These are phyloP conservation scores for Hemicordylus capensis DNA, from an alignment of 2,113 vertebrate species.

Conservation along the genomic window DNA sequence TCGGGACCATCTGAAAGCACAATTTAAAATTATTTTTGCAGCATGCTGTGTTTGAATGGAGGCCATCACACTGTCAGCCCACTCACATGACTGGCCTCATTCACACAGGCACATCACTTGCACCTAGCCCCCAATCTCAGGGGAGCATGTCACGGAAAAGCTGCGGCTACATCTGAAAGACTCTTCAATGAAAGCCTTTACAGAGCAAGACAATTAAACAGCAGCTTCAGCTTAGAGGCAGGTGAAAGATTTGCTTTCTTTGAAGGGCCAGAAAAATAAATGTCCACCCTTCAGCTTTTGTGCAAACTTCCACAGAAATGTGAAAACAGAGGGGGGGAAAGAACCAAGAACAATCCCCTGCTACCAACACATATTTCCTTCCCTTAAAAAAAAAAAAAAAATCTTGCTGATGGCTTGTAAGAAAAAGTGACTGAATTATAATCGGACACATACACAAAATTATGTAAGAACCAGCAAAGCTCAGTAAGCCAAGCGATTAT, in stretches of 20 bases:
- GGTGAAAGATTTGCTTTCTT: constrained; percentile 6
- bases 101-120: neutral
- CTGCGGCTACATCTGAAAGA: too few relatives aligned
- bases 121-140: neutral
- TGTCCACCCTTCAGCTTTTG: constrained; percentile 20
- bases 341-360: neutral
- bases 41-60: neutral
- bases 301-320: constrained; percentile 19
- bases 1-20: neutral
- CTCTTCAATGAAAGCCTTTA: neutral
- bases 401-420: constrained; percentile 29
- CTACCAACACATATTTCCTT: neutral
- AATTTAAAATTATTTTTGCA: too few relatives aligned
- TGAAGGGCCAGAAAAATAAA: neutral
- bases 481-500: constrained; percentile 54
- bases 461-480: constrained; percentile 64
- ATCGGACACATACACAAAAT: constrained; percentile 47
- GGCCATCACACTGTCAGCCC: neutral
- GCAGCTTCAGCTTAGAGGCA: constrained; percentile 61
- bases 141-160: too few relatives aligned
- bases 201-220: constrained; percentile 57
- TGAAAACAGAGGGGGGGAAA: constrained; percentile 20
- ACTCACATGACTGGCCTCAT: neutral
- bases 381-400: too few relatives aligned
- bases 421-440: constrained; percentile 53